Percentiles rank a stretch among this genome's conserved stretches.
Evolutionary conservation across 2,113 vertebrate species (phyloP).

Genomic region (Aix galericulata): DNA sequence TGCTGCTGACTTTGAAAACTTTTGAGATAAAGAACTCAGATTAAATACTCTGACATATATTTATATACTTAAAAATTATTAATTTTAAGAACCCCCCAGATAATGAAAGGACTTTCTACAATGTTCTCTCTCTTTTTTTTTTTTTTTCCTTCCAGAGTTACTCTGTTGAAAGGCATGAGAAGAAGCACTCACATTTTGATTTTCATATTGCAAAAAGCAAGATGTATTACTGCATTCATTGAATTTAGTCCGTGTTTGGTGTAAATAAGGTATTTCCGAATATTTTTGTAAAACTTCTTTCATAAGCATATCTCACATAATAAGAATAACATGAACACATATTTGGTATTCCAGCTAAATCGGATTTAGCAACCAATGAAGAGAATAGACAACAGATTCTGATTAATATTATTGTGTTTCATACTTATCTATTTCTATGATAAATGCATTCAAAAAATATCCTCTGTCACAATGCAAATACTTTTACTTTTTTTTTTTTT

Average conservation of each 20-base stretch:
- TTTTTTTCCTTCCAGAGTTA: not conserved
- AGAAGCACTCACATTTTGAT: not conserved
- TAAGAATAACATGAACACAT: not conserved
- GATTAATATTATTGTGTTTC: not conserved
- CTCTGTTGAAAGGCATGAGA: not conserved
- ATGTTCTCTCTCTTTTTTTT: not conserved
- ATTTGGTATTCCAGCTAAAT: not conserved
- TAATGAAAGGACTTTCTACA: not conserved
- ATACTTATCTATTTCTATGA: not conserved
- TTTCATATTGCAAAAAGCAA: not conserved
- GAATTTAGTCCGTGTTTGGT: not conserved
- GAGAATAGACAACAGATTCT: not conserved
- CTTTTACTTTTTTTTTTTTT: not conserved
- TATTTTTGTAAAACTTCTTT: not conserved
- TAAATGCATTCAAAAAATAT: not conserved
- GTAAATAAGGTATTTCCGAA: not conserved
- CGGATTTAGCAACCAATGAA: not conserved
- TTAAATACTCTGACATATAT: not conserved
- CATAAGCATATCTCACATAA: not conserved
- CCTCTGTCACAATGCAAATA: not conserved
- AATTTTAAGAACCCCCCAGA: not conserved
- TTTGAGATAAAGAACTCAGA: not conserved
- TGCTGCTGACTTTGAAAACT: not conserved
- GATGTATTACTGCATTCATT: not conserved
- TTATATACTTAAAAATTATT: accelerated